Percentiles rank a stretch among this genome's conserved stretches.
phyloP scores from a whole-genome alignment of 2,888 invertebrate species.

The Endomychus coccineus region DNA sequence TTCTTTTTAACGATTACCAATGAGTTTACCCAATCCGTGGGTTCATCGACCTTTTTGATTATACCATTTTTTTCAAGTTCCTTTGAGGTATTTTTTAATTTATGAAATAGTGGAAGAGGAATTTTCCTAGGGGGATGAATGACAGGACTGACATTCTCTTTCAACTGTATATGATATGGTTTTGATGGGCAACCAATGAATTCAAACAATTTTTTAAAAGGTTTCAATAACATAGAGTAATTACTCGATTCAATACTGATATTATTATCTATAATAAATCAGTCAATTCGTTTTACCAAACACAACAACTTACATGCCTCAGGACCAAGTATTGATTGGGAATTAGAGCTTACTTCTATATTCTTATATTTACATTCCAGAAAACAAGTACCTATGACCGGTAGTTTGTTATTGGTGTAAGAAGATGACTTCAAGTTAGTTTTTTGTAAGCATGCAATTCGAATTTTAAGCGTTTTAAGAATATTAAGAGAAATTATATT shows the following conservation, averaged over 20 bases:
- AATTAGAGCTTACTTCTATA: conserved; percentile 3
- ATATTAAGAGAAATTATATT: conserved; percentile 12
- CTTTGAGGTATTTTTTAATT: conserved; percentile 10
- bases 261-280: too few relatives aligned
- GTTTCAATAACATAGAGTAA: conserved; percentile 4
- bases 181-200: conserved; percentile 12
- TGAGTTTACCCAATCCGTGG: conserved; percentile 15
- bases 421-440: conserved; percentile 2
- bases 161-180: conserved; percentile 14
- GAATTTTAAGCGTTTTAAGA: conserved; percentile 3
- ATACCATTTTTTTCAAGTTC: conserved; percentile 7
- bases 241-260: conserved; percentile 4
- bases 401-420: conserved; percentile 4
- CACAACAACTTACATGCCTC: background rate
- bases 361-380: conserved; percentile 3
- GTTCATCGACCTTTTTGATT: conserved; percentile 4
- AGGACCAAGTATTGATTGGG: conserved; percentile 1
- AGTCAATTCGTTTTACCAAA: background rate
- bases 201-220: conserved; percentile 8
- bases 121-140: conserved; percentile 12
- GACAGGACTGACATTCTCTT: conserved; percentile 11
- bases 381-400: conserved; percentile 4
- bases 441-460: background rate
- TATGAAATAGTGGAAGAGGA: conserved; percentile 10
- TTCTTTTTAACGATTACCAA: conserved; percentile 18